Percentiles rank a stretch among this genome's conserved stretches.
phyloP scores from a whole-genome alignment of 2,888 invertebrate species.

The Aspidiotus destructor region DNA sequence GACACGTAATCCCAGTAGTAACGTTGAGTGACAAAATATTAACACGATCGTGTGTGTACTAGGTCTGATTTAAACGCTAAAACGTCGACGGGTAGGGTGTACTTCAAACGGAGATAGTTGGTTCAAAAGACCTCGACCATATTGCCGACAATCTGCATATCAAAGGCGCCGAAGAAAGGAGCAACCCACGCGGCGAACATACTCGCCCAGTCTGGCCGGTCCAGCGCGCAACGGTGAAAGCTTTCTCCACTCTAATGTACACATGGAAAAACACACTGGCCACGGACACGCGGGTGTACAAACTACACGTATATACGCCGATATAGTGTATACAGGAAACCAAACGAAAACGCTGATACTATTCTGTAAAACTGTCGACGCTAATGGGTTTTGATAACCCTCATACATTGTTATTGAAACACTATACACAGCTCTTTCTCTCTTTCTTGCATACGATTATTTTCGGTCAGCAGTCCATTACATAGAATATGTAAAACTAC shows the following conservation, averaged over 20 bases:
- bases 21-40: no score
- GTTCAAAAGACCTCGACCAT: background rate
- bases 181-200: background rate
- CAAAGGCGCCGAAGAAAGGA: conserved; percentile 2
- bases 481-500: no score
- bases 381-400: conserved; percentile 17
- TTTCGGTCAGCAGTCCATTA: conserved; percentile 1
- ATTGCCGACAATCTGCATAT: conserved; percentile 2
- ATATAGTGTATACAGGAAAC: conserved; percentile 6
- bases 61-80: no score
- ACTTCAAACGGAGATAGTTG: no score
- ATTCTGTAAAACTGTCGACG: conserved; percentile 15
- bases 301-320: background rate
- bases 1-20: no score
- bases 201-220: background rate
- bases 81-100: no score
- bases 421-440: conserved; percentile 3
- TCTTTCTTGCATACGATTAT: background rate
- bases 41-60: no score
- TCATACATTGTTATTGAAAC: conserved; percentile 17
- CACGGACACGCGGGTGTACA: background rate
- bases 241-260: background rate
- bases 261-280: background rate
- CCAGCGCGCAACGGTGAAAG: background rate
- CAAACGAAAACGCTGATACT: conserved; percentile 9